Conservation (phyloP, 2,113 vertebrate genomes). For the Pterocles burchelli region DNA sequence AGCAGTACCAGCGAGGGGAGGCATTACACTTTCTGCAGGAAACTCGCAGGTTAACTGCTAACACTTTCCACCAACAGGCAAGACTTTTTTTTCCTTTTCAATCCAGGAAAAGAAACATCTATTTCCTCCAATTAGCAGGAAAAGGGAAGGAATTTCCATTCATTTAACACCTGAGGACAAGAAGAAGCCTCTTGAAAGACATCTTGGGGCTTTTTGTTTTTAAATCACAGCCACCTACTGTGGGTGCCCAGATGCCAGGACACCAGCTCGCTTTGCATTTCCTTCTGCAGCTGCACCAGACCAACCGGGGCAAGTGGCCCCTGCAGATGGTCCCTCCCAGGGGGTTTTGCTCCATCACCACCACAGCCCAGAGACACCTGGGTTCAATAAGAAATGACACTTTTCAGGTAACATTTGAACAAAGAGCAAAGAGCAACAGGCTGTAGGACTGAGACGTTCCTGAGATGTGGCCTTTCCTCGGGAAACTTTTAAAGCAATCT, state of each 20-base stretch:
- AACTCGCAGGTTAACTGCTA: background rate
- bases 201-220: background rate
- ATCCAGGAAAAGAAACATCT: background rate
- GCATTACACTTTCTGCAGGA: background rate
- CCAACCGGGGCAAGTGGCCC: background rate
- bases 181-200: background rate
- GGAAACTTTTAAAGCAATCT: background rate
- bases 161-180: background rate
- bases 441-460: background rate
- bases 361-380: background rate
- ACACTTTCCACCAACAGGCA: background rate
- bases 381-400: background rate
- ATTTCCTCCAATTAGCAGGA: constrained; percentile 15
- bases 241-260: background rate
- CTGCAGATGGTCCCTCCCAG: background rate
- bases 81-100: background rate
- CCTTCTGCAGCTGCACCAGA: background rate
- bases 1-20: background rate
- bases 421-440: background rate
- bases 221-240: background rate
- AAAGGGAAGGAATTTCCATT: constrained; percentile 26
- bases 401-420: background rate
- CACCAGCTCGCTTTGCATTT: background rate
- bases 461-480: fast-evolving
- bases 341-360: background rate